Conservation (phyloP, 1,140 invertebrate genomes). For the Drosophila carrolli region DNA sequence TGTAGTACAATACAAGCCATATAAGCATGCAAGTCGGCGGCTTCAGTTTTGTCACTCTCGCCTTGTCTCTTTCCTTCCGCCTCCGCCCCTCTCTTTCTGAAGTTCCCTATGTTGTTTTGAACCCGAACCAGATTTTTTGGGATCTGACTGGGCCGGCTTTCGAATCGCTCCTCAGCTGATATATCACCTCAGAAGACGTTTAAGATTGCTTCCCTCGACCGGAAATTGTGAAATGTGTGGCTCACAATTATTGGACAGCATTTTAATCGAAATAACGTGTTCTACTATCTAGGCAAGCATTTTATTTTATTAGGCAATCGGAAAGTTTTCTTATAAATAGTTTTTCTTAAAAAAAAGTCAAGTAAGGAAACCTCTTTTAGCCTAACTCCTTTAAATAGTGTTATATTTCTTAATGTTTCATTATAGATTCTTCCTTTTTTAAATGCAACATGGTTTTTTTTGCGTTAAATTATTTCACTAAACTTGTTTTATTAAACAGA, state of each 20-base stretch:
- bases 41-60: slow-evolving; percentile 8
- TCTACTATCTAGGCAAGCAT: neutral
- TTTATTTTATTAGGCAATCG: too few species aligned
- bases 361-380: too few species aligned
- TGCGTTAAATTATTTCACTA: too few species aligned
- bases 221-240: slow-evolving; percentile 8
- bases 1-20: slow-evolving; percentile 27
- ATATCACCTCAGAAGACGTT: slow-evolving; percentile 3
- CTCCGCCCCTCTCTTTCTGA: neutral
- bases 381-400: too few species aligned
- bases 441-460: too few species aligned
- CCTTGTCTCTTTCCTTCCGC: neutral
- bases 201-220: neutral
- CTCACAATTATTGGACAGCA: neutral
- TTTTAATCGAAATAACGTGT: neutral
- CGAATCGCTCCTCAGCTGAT: slow-evolving; percentile 5
- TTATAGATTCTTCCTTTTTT: too few species aligned
- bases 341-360: too few species aligned
- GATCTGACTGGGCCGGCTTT: slow-evolving; percentile 14
- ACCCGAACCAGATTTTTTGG: slow-evolving; percentile 9
- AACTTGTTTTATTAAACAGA: too few species aligned
- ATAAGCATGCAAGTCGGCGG: slow-evolving; percentile 16
- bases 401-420: too few species aligned
- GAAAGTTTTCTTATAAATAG: too few species aligned
- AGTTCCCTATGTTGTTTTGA: neutral